phyloP scores from a whole-genome alignment of 2,888 invertebrate species.

The Lepidonotus clava region DNA sequence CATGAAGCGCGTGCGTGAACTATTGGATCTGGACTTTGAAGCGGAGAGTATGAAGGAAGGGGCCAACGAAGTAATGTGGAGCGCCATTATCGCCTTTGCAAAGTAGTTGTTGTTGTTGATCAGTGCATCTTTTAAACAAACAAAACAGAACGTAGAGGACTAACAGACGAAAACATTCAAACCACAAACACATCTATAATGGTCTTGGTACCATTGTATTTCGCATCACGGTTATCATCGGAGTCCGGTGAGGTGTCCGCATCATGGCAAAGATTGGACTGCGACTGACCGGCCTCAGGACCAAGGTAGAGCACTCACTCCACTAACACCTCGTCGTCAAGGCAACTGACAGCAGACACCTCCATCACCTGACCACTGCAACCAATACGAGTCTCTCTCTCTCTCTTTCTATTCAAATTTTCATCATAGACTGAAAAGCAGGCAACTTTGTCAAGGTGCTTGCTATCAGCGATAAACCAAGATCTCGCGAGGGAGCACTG shows the following conservation, averaged over 20 bases:
- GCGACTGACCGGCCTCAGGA: too few relatives aligned
- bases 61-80: conserved; percentile 94
- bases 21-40: conserved; percentile 98
- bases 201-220: conserved; percentile 9
- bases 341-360: neutral
- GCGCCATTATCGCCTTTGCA: conserved; percentile 98
- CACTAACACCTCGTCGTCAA: neutral
- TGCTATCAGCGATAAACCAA: too few relatives aligned
- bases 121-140: neutral
- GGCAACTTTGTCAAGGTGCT: too few relatives aligned
- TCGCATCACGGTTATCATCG: neutral
- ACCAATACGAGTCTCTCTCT: too few relatives aligned
- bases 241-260: too few relatives aligned
- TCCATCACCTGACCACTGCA: neutral
- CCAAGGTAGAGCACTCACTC: too few relatives aligned
- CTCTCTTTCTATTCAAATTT: neutral
- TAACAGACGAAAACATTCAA: neutral
- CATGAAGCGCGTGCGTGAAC: conserved; percentile 96
- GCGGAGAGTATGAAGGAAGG: conserved; percentile 91
- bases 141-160: neutral
- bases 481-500: neutral
- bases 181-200: neutral
- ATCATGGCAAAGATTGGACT: too few relatives aligned
- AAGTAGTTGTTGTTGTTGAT: conserved; percentile 84
- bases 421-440: too few relatives aligned